These are phyloP conservation scores for Protophormia terraenovae DNA, from an alignment of 2,888 invertebrate species.

Conservation along the genomic window DNA sequence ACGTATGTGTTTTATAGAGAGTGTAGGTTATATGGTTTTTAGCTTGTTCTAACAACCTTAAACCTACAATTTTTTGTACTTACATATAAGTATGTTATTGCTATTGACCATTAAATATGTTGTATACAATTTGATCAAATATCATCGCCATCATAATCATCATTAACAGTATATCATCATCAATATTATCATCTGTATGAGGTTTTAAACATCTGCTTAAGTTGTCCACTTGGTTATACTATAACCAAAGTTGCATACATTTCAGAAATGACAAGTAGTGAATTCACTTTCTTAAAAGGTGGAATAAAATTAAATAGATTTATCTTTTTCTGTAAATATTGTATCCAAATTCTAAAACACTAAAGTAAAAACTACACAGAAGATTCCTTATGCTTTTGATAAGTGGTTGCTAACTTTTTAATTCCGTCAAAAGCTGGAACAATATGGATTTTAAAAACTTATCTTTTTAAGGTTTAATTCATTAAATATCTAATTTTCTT, in stretches of 20 bases:
- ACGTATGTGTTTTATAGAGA: neutral
- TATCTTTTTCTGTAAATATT: no score
- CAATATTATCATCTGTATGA: neutral
- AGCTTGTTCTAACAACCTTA: neutral
- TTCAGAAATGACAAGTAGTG: neutral
- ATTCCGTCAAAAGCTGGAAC: no score
- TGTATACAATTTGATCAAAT: conserved; percentile 6
- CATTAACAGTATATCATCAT: neutral
- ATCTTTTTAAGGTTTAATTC: no score
- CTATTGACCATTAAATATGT: conserved; percentile 20
- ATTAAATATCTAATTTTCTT: neutral
- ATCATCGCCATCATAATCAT: neutral
- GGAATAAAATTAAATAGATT: no score
- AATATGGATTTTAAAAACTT: no score
- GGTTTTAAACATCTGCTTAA: neutral
- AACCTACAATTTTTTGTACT: neutral
- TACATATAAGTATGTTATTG: neutral
- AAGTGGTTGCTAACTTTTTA: no score
- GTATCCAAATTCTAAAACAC: no score
- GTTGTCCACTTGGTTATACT: neutral
- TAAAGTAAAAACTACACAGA: no score
- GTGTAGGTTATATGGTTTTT: neutral
- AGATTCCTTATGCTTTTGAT: no score
- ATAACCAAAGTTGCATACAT: neutral
- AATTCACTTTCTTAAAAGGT: no score